Evolutionary conservation across 2,113 vertebrate species (phyloP), one percentile per base, ranked within the genome.

Genomic region (Poeciliopsis occidentalis): DNA sequence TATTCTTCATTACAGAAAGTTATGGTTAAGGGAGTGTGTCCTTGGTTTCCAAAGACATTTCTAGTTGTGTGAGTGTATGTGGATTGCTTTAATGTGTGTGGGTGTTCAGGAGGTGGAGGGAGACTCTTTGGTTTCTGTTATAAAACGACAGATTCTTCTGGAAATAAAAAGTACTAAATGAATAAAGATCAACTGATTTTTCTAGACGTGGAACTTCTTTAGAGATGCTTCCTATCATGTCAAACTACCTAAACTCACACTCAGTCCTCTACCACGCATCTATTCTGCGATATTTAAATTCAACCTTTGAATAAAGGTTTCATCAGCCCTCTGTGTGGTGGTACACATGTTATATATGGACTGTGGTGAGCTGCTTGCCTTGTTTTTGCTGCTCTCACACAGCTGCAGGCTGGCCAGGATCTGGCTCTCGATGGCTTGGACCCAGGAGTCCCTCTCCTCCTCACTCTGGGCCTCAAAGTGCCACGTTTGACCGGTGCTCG

Each of bases 311-410:
- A 27, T 27, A 27, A 41, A 41, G 11, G 39, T 12, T 47, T 47
- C 4, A 15, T 44, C 41, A 44, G 15, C 12, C 4, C 13, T 17
- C 44, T 47, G 17, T 15, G 17, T 22, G 44, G 44, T 15, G 44
- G 19, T 19, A 19, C 4, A 19, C 15, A 47, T 47, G 17, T 47
- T 19, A 15, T 19, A 5, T 2, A 47, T 47, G 41, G 3, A 44
- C 3, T 44, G 15, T 44, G 22, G 47, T 54, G 51, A 24, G 24
- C n/a, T 44, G n/a, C 89, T 81, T 81, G 95, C 97, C 96, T 97
- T 98, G 93, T 97, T 96, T 78, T 96, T 97, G 94, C 95, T 97
- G 94, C 97, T 98, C 90, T 97, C 97, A 51, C 97, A 98, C 89
- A 97, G 95, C 83, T 98, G 97, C 87, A 98, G 93, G 88, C 97